Evolutionary conservation across 1,140 invertebrate genomes (phyloP).

Genomic region (Microplitis demolitor): DNA sequence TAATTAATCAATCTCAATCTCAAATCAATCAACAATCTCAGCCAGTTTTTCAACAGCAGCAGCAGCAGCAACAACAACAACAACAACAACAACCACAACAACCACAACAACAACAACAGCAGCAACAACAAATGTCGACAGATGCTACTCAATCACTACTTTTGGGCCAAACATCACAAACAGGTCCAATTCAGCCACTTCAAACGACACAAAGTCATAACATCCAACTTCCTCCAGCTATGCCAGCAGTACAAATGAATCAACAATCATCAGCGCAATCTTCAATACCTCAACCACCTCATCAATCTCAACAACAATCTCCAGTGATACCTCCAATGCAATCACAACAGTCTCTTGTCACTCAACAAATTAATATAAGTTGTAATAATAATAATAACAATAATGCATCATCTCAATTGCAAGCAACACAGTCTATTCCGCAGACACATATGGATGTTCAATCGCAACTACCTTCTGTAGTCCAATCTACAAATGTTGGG

Average conservation of each 20-base stretch:
- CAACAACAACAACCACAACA: conserved; percentile 19
- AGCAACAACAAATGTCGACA: not conserved
- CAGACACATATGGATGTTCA: conserved; percentile 34
- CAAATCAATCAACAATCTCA: conserved; percentile 24
- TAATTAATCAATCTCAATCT: conserved; percentile 19
- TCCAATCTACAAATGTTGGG: conserved; percentile 37
- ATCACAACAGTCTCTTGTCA: conserved; percentile 36
- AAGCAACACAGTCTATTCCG: conserved; percentile 29
- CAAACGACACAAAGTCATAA: conserved; percentile 22
- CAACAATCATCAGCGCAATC: too few species aligned
- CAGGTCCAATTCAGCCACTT: conserved; percentile 34
- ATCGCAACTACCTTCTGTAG: conserved; percentile 38
- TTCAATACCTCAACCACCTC: conserved; percentile 29
- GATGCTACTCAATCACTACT: not conserved
- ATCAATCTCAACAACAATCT: conserved; percentile 27
- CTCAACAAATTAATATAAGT: conserved; percentile 35
- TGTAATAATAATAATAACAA: conserved; percentile 18
- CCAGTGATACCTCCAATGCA: conserved; percentile 25
- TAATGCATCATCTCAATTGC: conserved; percentile 41
- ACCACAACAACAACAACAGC: conserved; percentile 26
- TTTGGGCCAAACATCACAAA: conserved; percentile 33
- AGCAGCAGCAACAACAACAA: conserved; percentile 22
- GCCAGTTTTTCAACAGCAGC: conserved; percentile 35
- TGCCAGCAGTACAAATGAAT: too few species aligned
- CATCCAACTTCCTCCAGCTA: too few species aligned